Evolutionary conservation across 2,888 invertebrate species (phyloP), one percentile per base, ranked within the genome.

Genomic region (Tipula confusa): DNA sequence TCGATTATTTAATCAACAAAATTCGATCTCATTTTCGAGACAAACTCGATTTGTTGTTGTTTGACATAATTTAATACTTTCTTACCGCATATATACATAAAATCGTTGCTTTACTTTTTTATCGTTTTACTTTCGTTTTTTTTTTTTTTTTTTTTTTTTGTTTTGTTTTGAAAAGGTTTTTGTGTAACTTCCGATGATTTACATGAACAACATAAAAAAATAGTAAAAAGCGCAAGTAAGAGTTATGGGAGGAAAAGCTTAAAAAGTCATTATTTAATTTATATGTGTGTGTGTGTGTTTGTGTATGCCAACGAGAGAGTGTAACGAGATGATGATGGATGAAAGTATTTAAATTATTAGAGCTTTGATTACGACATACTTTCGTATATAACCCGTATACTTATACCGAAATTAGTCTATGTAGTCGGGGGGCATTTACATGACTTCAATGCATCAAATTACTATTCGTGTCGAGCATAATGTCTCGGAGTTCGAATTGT

Each of bases 51-150:
- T 24, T 64, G 24, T 64, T 64, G 24, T 24, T 24, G 64, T 7
- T 64, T 64, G 64, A 64, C 64, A 64, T 64, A 64, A 64, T 64
- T 64, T 9, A 9, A 5, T 48, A 48, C 64, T 64, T 64, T 64
- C 64, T 64, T 64, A 11, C 64, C 64, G 64, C 64, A 9, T 24
- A n/a, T n/a, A n/a, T 64, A 11, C 13, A 43, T 43, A 38, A 9
- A 15, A 9, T 24, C 33, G 24, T 9, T 64, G 64, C 24, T 64
- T 64, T 64, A 64, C 64, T 24, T 64, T 64, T 64, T 64, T 64
- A 64, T 64, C 64, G 64, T 64, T 64, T 64, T 64, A 64, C 64
- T 64, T 64, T 64, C 64, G 64, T 64, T 64, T 43, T 43, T 43
- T 43, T 43, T 4, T 1, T 2, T 1, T 2, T 33, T 33, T 33